phyloP scores from a whole-genome alignment of 30 jellyfish, hydroid and myxozoan species.

The Aurelia coerulea region DNA sequence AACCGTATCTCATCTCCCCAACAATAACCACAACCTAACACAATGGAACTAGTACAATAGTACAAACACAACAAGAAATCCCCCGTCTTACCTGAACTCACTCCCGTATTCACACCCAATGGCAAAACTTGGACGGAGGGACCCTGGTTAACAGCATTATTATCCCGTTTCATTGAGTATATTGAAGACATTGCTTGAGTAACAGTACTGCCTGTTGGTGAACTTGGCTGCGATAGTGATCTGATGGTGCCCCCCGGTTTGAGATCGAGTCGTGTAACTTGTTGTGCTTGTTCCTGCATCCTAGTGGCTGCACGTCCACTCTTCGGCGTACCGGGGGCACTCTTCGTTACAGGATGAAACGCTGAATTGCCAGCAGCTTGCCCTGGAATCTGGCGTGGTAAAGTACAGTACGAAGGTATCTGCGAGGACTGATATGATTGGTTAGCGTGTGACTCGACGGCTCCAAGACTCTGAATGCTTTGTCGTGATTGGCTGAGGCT shows the following conservation, averaged over 20 bases:
- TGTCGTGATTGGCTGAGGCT: constrained; percentile 75
- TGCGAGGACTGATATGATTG: constrained; percentile 43
- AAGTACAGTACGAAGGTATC: constrained; percentile 70
- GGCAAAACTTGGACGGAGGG: constrained; percentile 47
- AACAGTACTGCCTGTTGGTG: constrained; percentile 26
- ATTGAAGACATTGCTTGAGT: constrained; percentile 16
- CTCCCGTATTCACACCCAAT: not conserved
- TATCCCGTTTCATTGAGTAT: constrained; percentile 12
- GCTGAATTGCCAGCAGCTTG: constrained; percentile 46
- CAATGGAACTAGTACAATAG: too few relatives aligned
- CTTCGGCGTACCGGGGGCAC: constrained; percentile 56
- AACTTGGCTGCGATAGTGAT: constrained; percentile 41
- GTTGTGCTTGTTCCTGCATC: not conserved
- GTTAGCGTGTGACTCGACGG: constrained; percentile 19
- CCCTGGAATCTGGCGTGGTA: constrained; percentile 53
- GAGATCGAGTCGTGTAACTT: not conserved
- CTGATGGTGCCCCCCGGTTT: constrained; percentile 1
- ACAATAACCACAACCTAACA: too few relatives aligned
- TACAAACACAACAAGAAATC: too few relatives aligned
- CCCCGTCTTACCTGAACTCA: constrained; percentile 15
- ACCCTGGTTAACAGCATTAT: not conserved
- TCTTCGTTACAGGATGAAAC: constrained; percentile 57
- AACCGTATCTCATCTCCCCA: too few relatives aligned
- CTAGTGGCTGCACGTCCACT: constrained; percentile 7
- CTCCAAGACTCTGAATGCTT: constrained; percentile 56